Evolutionary conservation across 2,113 vertebrate species (phyloP).

Genomic region (Oenanthe melanoleuca): DNA sequence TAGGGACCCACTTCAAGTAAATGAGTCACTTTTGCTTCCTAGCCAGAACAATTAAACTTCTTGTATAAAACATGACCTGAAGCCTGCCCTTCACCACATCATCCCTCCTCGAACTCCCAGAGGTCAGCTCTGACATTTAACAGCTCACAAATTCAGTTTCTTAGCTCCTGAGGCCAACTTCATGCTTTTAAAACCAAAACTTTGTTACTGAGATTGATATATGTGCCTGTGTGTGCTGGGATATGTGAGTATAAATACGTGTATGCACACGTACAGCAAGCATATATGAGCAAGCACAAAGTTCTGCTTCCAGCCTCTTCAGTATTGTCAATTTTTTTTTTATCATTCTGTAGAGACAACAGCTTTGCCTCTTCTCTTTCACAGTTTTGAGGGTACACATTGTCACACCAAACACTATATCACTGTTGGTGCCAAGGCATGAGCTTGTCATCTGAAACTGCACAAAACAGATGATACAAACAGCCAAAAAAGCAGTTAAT

Average conservation of each 20-base stretch:
- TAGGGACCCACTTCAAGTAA: conserved; percentile 77
- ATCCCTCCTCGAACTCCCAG: conserved; percentile 75
- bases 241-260: background rate
- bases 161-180: conserved; percentile 68
- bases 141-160: conserved; percentile 78
- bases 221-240: background rate
- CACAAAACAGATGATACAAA: background rate
- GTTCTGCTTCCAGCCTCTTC: background rate
- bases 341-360: background rate
- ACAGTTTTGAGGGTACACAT: background rate
- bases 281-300: background rate
- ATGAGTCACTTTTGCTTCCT: conserved; percentile 80
- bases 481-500: conserved; percentile 36
- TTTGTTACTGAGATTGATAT: conserved; percentile 45
- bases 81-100: conserved; percentile 79
- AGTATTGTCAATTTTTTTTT: background rate
- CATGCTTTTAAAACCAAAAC: conserved; percentile 67
- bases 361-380: background rate
- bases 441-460: background rate
- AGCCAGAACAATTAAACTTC: conserved; percentile 84
- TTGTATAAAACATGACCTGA: conserved; percentile 82
- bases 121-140: conserved; percentile 80
- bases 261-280: background rate
- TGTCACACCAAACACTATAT: background rate
- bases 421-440: background rate